Conservation (phyloP, 2,113 vertebrate species). For the Orientallactaga bullata region DNA sequence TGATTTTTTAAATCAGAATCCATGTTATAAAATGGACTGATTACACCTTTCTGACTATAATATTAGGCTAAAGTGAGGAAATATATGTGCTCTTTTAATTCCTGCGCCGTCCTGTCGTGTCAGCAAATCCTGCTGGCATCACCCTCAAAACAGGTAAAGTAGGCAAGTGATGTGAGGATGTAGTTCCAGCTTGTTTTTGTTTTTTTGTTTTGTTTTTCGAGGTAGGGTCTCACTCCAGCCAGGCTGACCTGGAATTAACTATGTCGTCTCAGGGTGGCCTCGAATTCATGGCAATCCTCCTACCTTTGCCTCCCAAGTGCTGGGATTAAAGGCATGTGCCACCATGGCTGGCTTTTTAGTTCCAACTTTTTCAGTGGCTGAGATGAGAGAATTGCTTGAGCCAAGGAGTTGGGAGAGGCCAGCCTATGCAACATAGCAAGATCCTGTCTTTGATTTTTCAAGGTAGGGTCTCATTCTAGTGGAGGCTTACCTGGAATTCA, state of each 20-base stretch:
- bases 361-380: background rate
- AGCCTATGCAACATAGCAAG: background rate
- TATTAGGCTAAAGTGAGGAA: background rate
- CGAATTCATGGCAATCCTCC: no score
- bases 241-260: no score
- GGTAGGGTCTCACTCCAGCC: no score
- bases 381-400: background rate
- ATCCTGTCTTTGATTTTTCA: no score
- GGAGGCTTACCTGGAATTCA: no score
- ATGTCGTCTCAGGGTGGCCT: no score
- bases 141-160: background rate
- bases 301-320: no score
- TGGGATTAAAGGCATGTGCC: no score
- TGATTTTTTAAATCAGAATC: slow-evolving; percentile 25
- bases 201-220: no score
- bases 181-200: background rate
- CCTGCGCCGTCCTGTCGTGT: background rate
- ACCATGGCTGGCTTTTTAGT: no score
- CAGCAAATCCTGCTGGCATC: background rate
- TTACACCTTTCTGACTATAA: background rate
- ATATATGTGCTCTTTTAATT: background rate
- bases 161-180: background rate
- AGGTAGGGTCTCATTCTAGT: no score
- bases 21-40: background rate
- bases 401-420: background rate